Evolutionary conservation across 2,888 invertebrate species (phyloP).

Genomic region (Bombylius major): DNA sequence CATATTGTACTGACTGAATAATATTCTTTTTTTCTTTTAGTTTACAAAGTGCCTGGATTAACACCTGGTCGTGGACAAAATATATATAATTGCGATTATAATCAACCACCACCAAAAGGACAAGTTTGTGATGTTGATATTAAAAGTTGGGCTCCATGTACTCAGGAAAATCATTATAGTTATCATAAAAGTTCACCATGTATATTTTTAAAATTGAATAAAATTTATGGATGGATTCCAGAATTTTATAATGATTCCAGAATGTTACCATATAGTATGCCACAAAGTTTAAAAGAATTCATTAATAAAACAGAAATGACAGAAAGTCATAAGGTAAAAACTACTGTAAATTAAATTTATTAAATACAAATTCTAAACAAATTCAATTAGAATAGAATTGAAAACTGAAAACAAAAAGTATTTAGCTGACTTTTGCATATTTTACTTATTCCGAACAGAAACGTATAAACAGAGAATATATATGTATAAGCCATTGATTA

Average conservation of each 20-base stretch:
- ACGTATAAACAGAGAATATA: no score
- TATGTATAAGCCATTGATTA: no score
- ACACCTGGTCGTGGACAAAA: slow-evolving; percentile 62
- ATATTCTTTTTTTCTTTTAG: slow-evolving; percentile 33
- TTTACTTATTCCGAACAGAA: no score
- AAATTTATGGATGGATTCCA: slow-evolving; percentile 85
- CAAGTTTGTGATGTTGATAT: slow-evolving; percentile 84
- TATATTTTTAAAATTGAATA: slow-evolving; percentile 89
- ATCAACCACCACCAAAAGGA: slow-evolving; percentile 52
- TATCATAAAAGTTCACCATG: slow-evolving; percentile 90
- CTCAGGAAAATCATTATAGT: slow-evolving; percentile 71
- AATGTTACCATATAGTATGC: slow-evolving; percentile 62
- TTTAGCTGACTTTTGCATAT: no score
- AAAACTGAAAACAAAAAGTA: no score
- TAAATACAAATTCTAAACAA: not conserved
- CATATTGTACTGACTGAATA: no score
- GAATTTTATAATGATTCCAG: slow-evolving; percentile 62
- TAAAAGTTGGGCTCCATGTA: slow-evolving; percentile 66
- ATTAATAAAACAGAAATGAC: slow-evolving; percentile 41
- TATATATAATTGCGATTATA: slow-evolving; percentile 63
- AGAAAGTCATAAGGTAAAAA: slow-evolving; percentile 34
- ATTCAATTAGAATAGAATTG: no score
- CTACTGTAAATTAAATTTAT: not conserved
- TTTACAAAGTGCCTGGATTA: slow-evolving; percentile 58
- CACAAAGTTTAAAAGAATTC: slow-evolving; percentile 52